Conservation (phyloP, 2,888 invertebrate genomes). For the Diaphora mendica region DNA sequence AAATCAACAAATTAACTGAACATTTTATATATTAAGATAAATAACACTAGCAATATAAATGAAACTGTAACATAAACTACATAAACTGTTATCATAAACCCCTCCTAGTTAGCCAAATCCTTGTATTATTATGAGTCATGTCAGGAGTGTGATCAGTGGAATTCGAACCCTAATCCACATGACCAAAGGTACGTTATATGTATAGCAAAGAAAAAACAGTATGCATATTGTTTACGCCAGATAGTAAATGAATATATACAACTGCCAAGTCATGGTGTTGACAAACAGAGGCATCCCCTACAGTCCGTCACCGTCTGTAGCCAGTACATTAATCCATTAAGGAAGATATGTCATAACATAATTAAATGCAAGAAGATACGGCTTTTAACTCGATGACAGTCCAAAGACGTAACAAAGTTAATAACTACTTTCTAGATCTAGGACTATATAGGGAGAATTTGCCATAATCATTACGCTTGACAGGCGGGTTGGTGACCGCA, state of each 20-base stretch:
- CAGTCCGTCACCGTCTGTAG: conserved; percentile 1
- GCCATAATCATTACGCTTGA: no score
- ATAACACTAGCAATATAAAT: no score
- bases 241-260: not conserved
- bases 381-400: not conserved
- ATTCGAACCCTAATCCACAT: no score
- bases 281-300: not conserved
- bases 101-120: no score
- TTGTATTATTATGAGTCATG: no score
- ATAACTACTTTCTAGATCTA: not conserved
- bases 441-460: not conserved
- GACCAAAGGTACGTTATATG: no score
- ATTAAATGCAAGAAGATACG: not conserved
- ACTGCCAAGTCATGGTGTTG: not conserved
- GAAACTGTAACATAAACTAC: no score
- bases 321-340: conserved; percentile 12
- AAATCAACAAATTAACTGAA: no score
- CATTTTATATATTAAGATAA: no score
- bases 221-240: not conserved
- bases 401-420: not conserved
- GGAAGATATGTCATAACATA: not conserved
- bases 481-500: no score
- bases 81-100: no score
- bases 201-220: not conserved
- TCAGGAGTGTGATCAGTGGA: no score